Base-by-base conservation (phyloP, 2,113 vertebrate genomes). In the Daphoenositta chrysoptera region DNA sequence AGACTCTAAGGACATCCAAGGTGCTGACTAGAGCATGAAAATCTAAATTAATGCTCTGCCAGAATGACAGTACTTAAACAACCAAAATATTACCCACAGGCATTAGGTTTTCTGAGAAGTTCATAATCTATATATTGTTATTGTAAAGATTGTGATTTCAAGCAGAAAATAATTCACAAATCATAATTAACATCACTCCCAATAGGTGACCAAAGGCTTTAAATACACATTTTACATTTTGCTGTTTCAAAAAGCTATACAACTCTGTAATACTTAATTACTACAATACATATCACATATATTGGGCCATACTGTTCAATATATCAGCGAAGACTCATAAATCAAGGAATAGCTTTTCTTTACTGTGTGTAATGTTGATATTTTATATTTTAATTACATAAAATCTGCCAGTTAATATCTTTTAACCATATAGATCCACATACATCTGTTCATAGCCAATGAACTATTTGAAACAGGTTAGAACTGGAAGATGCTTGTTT, bases 111-210 rank as follows among this genome's bases (percentile, higher is more conserved):
- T 93, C 94, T 94, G 78, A 85, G 93, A 97, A 97, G 85, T 91
- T 96, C 93, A 93, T 96, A 96, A 94, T 96, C 95, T 96, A 96
- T 93, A 96, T 95, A 96, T 96, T 96, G 87, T 97, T 97, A 96
- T 93, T 95, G 94, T 96, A 96, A 97, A 97, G 91, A 93, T 78
- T 89, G 89, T 87, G 93, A 95, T 96, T 97, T 94, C 90, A 95
- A 93, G 90, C 66, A 95, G 88, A 91, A 97, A 97, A 96, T 83
- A 95, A 95, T 97, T 97, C 96, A 85, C 95, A 97, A 91, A 90
- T 97, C 87, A 84, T 94, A 96, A 96, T 97, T 96, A 93, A 84
- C 93, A 61, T 45, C 13, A 0, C 5, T 96, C 89, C 61, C 90
- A 91, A 82, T n/a, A 89, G 93, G 61, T 86, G 81, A 89, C 47